These are phyloP conservation scores for Emys orbicularis DNA, from an alignment of 2,797 vertebrate species.

Conservation along the genomic window DNA sequence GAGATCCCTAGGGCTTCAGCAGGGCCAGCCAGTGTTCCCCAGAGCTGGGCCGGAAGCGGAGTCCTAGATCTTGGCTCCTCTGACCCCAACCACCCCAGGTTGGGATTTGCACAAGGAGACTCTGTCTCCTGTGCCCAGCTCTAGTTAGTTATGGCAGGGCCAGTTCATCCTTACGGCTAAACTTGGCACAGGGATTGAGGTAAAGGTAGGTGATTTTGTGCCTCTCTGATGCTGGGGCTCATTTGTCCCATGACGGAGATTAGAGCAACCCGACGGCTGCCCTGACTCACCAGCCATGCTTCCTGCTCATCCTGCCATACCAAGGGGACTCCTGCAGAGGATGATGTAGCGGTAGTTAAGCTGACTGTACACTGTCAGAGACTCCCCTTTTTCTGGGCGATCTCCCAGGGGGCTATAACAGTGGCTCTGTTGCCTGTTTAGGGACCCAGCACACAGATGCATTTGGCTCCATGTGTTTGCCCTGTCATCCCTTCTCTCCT, in stretches of 20 bases:
- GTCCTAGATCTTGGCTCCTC: neutral
- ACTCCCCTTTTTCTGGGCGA: neutral
- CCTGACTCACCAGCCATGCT: neutral
- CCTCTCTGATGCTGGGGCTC: neutral
- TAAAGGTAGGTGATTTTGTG: neutral
- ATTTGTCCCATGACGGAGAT: neutral
- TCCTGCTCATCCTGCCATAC: neutral
- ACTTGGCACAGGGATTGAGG: neutral
- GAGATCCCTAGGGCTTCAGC: neutral
- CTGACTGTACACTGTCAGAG: neutral
- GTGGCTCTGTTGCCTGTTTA: neutral
- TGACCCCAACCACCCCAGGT: neutral
- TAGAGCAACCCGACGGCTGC: neutral
- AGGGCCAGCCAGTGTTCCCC: neutral
- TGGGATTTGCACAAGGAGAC: neutral
- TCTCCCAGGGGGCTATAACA: neutral
- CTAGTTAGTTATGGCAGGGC: neutral
- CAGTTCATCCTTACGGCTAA: neutral
- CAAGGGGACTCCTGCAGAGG: neutral
- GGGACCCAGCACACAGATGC: neutral
- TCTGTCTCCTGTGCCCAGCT: neutral
- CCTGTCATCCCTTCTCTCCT: fast-evolving
- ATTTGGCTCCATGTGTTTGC: neutral
- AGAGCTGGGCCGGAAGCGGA: neutral
- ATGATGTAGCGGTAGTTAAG: neutral